A percentile compares a stretch with the other conserved stretches of the same genome.
These are phyloP conservation scores for Blera fallax DNA, from an alignment of 2,888 invertebrate species.

Conservation along the genomic window DNA sequence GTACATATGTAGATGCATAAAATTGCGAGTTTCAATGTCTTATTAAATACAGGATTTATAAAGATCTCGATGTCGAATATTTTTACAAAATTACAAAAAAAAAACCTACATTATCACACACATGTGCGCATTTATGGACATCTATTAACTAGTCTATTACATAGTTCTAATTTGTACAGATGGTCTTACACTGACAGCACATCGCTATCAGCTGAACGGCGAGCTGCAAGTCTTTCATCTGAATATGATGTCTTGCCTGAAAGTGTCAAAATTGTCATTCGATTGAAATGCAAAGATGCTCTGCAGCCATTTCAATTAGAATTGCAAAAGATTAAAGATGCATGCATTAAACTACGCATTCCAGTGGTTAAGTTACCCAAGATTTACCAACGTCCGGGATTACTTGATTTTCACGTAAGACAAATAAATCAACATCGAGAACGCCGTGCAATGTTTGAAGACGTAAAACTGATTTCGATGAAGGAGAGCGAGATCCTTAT, in stretches of 20 bases:
- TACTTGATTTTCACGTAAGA: slow-evolving; percentile 9
- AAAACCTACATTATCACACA: too few species aligned
- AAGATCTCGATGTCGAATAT: too few species aligned
- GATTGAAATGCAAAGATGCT: background rate
- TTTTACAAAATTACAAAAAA: too few species aligned
- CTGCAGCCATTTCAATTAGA: slow-evolving; percentile 14
- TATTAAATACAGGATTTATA: too few species aligned
- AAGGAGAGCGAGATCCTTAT: slow-evolving; percentile 84
- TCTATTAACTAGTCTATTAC: background rate
- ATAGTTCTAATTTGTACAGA: background rate
- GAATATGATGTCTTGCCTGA: slow-evolving; percentile 2
- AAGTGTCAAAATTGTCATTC: background rate
- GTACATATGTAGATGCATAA: too few species aligned
- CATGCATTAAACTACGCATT: slow-evolving; percentile 27
- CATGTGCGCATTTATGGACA: background rate
- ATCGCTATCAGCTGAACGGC: background rate
- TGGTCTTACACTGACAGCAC: background rate
- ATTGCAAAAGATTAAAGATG: slow-evolving; percentile 14
- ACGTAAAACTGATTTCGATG: slow-evolving; percentile 83
- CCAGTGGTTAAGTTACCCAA: slow-evolving; percentile 41
- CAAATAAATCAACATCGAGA: slow-evolving; percentile 38
- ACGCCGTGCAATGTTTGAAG: slow-evolving; percentile 82
- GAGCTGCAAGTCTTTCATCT: background rate
- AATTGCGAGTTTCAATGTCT: too few species aligned
- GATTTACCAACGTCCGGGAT: background rate